Conservation (phyloP, 2,113 vertebrate species). For the Anseranas semipalmata region DNA sequence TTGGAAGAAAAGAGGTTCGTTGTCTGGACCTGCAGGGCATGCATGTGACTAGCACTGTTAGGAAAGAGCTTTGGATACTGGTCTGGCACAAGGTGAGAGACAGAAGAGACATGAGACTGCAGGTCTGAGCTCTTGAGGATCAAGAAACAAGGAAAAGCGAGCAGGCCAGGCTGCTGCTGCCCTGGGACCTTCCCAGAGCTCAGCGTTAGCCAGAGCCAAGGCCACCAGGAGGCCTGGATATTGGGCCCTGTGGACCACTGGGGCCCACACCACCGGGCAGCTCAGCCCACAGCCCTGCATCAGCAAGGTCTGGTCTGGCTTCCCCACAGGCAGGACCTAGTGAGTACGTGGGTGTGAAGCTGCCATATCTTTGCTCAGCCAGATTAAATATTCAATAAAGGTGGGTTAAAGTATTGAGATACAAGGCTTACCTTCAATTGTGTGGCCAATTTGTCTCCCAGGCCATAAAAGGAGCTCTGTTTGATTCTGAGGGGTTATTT, state of each 20-base stretch:
- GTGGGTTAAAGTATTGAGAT: background rate
- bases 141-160: background rate
- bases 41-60: background rate
- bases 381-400: background rate
- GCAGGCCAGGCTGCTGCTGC: background rate
- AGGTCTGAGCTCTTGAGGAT: background rate
- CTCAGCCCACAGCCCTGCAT: background rate
- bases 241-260: accelerated
- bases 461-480: background rate
- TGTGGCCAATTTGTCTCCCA: background rate
- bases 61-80: background rate
- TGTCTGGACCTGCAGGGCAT: background rate
- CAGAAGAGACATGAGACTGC: background rate
- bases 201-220: accelerated
- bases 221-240: background rate
- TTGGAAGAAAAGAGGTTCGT: background rate
- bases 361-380: background rate
- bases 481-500: background rate
- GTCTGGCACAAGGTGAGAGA: background rate
- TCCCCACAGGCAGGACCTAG: background rate
- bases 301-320: background rate
- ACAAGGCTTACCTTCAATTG: background rate
- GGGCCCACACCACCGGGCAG: background rate
- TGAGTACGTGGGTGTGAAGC: background rate
- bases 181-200: background rate